A percentile compares a stretch with the other conserved stretches of the same genome.
Conservation (phyloP, 2,113 vertebrate species). For the Pantherophis guttatus region DNA sequence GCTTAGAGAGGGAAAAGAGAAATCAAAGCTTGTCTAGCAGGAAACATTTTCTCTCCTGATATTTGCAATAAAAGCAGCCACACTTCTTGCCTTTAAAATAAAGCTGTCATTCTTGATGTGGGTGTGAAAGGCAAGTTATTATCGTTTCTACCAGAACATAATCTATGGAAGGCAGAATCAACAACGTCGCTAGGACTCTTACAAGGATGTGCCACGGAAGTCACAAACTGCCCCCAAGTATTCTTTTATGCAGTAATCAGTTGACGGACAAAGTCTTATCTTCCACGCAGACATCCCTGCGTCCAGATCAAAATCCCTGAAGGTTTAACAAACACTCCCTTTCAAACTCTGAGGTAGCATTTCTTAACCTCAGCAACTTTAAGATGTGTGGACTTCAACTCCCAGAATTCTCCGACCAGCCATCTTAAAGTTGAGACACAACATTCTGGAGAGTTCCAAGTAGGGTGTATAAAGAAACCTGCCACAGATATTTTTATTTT, state of each 20-base stretch:
- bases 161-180: not conserved
- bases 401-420: not conserved
- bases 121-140: not conserved
- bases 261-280: not conserved
- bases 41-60: conserved; percentile 6
- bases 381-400: not conserved
- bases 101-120: not conserved
- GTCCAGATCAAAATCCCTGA: not conserved
- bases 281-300: not conserved
- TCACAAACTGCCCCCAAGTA: not conserved
- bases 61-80: not conserved
- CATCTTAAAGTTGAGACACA: not conserved
- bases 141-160: not conserved
- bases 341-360: not conserved
- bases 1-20: not conserved
- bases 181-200: not conserved
- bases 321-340: no score
- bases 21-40: conserved; percentile 9
- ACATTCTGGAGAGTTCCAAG: not conserved
- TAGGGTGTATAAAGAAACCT: not conserved
- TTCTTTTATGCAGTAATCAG: not conserved
- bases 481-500: not conserved
- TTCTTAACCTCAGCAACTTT: not conserved
- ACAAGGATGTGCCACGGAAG: no score
- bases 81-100: not conserved